A percentile compares a stretch with the other conserved stretches of the same genome.
Conservation (phyloP, 2,113 vertebrate species). For the Catagonus wagneri region DNA sequence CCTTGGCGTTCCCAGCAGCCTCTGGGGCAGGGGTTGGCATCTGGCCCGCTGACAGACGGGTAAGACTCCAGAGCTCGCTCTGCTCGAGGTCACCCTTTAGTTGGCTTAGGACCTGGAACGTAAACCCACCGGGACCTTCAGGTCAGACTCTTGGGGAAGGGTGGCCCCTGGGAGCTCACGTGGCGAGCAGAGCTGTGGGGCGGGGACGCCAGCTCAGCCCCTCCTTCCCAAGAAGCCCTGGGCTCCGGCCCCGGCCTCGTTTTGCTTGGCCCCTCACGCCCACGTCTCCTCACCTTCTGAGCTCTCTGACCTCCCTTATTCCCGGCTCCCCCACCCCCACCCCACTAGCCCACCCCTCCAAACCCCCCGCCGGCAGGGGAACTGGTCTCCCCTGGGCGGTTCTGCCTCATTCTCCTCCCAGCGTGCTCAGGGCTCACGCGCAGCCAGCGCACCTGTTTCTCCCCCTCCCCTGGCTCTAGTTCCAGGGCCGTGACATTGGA, state of each 20-base stretch:
- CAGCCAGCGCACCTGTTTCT: not conserved
- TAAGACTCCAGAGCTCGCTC: not conserved
- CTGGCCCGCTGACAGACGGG: not conserved
- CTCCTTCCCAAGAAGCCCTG: not conserved
- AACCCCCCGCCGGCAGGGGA: fast-evolving
- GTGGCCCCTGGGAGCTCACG: fast-evolving
- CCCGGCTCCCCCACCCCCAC: not conserved
- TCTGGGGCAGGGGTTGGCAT: not conserved
- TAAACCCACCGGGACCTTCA: not conserved
- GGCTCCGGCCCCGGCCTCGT: not conserved
- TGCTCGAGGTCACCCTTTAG: not conserved
- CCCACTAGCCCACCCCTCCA: not conserved
- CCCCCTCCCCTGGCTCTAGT: not conserved
- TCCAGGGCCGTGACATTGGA: not conserved
- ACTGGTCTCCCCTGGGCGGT: not conserved
- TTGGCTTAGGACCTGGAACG: not conserved
- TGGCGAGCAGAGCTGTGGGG: not conserved
- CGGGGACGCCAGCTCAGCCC: not conserved
- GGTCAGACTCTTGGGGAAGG: not conserved
- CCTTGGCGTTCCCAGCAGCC: not conserved
- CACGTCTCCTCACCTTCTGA: fast-evolving
- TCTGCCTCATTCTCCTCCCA: not conserved
- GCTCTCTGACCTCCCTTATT: not conserved
- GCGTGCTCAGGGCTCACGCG: not conserved
- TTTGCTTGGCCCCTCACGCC: fast-evolving